phyloP scores from a whole-genome alignment of 2,797 vertebrate genomes.

The Centroberyx gerrardi region DNA sequence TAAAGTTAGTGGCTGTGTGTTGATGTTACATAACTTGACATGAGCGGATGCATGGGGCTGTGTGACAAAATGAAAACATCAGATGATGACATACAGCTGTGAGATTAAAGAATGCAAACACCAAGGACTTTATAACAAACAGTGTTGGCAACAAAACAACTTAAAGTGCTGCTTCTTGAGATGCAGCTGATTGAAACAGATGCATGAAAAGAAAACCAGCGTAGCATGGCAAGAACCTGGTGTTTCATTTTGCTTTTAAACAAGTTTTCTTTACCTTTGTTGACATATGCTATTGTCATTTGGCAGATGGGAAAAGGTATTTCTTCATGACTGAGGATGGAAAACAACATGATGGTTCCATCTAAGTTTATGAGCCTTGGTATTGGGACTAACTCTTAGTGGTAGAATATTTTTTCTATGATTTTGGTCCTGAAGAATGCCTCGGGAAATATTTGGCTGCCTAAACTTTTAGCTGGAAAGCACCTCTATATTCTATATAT shows the following conservation, averaged over 20 bases:
- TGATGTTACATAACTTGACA: conserved; percentile 11
- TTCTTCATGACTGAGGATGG: background rate
- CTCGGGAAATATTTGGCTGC: background rate
- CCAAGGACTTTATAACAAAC: conserved; percentile 30
- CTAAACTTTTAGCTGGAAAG: background rate
- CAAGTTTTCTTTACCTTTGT: conserved; percentile 24
- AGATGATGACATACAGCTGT: conserved; percentile 39
- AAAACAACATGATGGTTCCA: background rate
- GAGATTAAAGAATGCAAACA: conserved; percentile 42
- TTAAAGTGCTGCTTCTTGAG: conserved; percentile 8
- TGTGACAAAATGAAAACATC: background rate
- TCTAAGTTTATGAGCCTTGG: too few species aligned
- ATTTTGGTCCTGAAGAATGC: too few species aligned
- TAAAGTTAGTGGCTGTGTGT: background rate
- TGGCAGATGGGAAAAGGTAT: background rate
- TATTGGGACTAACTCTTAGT: too few species aligned
- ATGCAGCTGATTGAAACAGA: conserved; percentile 45
- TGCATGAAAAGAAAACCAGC: conserved; percentile 29
- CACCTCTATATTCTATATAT: too few species aligned
- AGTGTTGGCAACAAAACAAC: conserved; percentile 12
- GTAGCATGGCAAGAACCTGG: background rate
- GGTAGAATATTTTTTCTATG: too few species aligned
- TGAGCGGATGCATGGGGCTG: background rate
- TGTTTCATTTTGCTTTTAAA: background rate
- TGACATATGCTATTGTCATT: conserved; percentile 37